Conservation (phyloP, 2,797 vertebrate species). For the Rhincodon typus region DNA sequence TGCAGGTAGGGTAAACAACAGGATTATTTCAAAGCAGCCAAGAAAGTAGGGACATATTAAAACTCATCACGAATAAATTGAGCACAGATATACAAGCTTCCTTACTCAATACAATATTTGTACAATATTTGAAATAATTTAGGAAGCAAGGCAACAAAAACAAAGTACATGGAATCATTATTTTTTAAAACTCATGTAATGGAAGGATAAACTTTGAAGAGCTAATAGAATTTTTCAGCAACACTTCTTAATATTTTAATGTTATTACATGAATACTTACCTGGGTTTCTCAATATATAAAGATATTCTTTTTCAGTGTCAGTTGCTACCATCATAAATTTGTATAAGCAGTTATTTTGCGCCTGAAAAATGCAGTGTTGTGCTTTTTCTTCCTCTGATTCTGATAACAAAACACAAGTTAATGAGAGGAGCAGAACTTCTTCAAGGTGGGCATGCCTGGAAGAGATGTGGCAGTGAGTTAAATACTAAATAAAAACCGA, state of each 20-base stretch:
- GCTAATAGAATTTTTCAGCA: neutral
- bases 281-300: conserved; percentile 60
- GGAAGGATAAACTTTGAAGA: neutral
- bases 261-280: conserved; percentile 42
- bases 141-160: neutral
- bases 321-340: conserved; percentile 53
- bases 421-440: no score
- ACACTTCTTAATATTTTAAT: neutral
- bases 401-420: conserved; percentile 31
- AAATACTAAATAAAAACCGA: no score
- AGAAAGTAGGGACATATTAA: neutral
- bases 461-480: no score
- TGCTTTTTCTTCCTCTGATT: conserved; percentile 38
- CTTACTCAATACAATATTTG: neutral
- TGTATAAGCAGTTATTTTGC: conserved; percentile 57
- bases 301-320: conserved; percentile 52
- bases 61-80: neutral
- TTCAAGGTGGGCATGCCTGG: no score
- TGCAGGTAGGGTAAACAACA: no score
- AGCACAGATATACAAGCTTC: neutral
- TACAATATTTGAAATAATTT: neutral
- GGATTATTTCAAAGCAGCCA: neutral
- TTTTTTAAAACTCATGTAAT: neutral
- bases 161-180: neutral
- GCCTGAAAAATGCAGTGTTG: conserved; percentile 59